These are phyloP conservation scores for Oceanites oceanicus DNA, from an alignment of 2,113 vertebrate genomes.

Conservation along the genomic window DNA sequence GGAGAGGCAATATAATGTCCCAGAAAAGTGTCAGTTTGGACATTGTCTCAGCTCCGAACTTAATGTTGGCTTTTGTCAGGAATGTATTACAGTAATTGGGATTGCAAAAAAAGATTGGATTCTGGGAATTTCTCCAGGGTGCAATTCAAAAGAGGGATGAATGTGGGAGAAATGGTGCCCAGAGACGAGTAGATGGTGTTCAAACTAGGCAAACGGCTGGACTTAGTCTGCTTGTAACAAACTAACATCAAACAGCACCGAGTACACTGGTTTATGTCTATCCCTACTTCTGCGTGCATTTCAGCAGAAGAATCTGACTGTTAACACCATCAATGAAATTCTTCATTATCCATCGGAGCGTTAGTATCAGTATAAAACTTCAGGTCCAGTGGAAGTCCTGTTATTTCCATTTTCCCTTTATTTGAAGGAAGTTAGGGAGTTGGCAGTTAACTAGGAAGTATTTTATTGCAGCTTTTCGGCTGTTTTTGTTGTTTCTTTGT, in stretches of 20 bases:
- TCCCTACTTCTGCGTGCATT: neutral
- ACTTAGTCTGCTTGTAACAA: neutral
- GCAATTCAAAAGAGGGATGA: neutral
- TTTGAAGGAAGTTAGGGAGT: neutral
- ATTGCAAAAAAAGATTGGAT: neutral
- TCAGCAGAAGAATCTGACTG: neutral
- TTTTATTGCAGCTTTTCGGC: neutral
- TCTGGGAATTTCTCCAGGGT: neutral
- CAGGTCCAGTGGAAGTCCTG: accelerated
- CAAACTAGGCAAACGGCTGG: neutral
- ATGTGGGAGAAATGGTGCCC: neutral
- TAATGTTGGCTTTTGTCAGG: neutral
- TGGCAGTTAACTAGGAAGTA: neutral
- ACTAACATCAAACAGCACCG: neutral
- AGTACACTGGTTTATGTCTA: neutral
- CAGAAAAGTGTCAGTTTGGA: neutral
- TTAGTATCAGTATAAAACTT: neutral
- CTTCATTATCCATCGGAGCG: neutral
- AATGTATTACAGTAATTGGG: neutral
- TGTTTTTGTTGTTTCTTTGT: neutral
- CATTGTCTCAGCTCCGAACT: neutral
- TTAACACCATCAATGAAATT: neutral
- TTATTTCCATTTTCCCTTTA: neutral
- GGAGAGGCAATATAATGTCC: neutral
- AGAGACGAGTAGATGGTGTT: neutral